Evolutionary conservation across 2,797 vertebrate genomes (phyloP).

Genomic region (Muraenolepis orangiensis): DNA sequence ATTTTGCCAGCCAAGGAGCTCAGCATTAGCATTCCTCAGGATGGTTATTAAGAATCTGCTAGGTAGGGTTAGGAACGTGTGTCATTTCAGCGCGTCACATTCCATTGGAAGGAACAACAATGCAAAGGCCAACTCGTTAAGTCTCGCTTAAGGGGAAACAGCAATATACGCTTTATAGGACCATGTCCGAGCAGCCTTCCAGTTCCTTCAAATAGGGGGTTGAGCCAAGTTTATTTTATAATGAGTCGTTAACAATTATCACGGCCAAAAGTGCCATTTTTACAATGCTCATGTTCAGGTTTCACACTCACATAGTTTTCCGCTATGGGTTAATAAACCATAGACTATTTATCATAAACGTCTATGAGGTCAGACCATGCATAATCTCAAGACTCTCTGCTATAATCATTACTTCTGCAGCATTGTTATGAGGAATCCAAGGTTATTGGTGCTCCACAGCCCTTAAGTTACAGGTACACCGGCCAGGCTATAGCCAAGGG

Average conservation of each 20-base stretch:
- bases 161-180: background rate
- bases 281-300: background rate
- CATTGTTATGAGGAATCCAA: background rate
- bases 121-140: background rate
- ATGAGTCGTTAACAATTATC: background rate
- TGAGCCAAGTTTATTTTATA: background rate
- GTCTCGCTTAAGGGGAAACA: background rate
- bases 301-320: background rate
- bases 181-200: background rate
- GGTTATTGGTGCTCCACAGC: background rate
- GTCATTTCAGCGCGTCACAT: background rate
- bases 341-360: background rate
- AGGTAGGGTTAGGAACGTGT: background rate
- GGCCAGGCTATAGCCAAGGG: too few species aligned
- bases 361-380: background rate
- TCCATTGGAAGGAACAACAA: background rate
- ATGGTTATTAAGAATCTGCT: background rate
- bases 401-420: background rate
- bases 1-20: background rate
- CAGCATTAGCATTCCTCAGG: background rate
- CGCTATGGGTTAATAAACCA: background rate
- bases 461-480: too few species aligned
- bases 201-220: background rate
- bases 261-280: background rate
- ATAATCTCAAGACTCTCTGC: slow-evolving; percentile 1